Evolutionary conservation across 2,113 vertebrate species (phyloP), one percentile per base, ranked within the genome.

Genomic region (Ivindomyrus marchei): DNA sequence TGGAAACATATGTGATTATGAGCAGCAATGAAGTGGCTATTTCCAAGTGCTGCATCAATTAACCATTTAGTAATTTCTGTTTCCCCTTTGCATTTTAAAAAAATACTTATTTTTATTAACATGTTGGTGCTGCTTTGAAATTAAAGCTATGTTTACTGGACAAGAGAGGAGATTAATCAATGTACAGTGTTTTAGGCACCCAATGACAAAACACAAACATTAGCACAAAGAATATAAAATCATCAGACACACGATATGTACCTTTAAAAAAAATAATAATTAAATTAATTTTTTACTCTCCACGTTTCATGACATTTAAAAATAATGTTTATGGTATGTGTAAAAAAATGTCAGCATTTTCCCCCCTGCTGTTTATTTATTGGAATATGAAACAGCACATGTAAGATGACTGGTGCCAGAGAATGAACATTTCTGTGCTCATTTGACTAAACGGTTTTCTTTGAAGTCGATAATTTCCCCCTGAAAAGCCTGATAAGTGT

Each of bases 1-100:
- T 93, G 92, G 91, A 93, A 93, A 92, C 92, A 90, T 91, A 93
- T 92, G 92, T 92, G 92, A 94, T 92, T 93, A 93, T 92, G 92
- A 94, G 85, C 91, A 87, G 90, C 86, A 90, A 88, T 93, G 92
- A 92, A 93, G 93, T 93, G 93, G 91, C 90, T 90, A 91, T 94
- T 93, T 92, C 91, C 85, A 46, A 77, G 90, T 53, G 66, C 90
- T 42, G 92, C 92, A 91, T 88, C 91, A 92, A 92, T 94, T 93
- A 93, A 92, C 89, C 92, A 92, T 92, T 92, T 89, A 85, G 87
- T 91, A 90, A 89, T 89, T 90, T 36, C 36, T 53, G 77, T 53
- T 87, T 84, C 47, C 85, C 77, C 87, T 90, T n/a, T 53, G 87
- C 89, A 90, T 89, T 83, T 90, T 90, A 47, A 90, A 90, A 89